These are phyloP conservation scores for Sarcoramphus papa DNA, from an alignment of 2,797 vertebrate species.

Conservation along the genomic window DNA sequence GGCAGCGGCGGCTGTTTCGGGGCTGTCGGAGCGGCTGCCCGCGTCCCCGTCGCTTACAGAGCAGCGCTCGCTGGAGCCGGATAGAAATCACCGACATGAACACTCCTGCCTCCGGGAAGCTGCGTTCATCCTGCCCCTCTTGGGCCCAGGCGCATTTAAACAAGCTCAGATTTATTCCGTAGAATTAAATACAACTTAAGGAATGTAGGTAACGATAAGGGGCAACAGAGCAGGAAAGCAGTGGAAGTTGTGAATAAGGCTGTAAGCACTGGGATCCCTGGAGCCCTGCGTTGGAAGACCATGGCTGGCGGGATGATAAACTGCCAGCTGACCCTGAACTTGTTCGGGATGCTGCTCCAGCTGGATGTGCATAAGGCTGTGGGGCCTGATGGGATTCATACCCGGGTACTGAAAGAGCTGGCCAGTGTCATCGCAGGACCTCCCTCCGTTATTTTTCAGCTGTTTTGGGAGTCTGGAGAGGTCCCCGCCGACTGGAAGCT, in stretches of 20 bases:
- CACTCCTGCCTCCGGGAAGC: neutral
- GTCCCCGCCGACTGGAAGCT: neutral
- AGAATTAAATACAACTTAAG: neutral
- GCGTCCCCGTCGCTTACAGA: neutral
- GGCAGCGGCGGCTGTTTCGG: neutral
- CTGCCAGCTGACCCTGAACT: neutral
- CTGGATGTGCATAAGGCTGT: neutral
- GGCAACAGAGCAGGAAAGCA: too few species aligned
- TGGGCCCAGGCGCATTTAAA: neutral
- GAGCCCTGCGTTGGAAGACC: neutral
- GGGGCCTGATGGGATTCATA: too few species aligned
- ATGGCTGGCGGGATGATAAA: too few species aligned
- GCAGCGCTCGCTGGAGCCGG: neutral
- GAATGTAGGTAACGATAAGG: neutral
- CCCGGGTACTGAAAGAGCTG: neutral
- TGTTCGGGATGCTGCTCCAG: neutral
- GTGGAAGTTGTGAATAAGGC: neutral
- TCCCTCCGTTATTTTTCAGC: fast-evolving
- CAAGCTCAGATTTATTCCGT: neutral
- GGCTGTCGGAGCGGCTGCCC: neutral
- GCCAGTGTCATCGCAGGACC: fast-evolving
- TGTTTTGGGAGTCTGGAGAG: too few species aligned
- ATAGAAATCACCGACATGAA: neutral
- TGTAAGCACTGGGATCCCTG: neutral
- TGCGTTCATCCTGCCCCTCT: neutral